These are phyloP conservation scores for Nomada goodeniana DNA, from an alignment of 2,888 invertebrate species.

Conservation along the genomic window DNA sequence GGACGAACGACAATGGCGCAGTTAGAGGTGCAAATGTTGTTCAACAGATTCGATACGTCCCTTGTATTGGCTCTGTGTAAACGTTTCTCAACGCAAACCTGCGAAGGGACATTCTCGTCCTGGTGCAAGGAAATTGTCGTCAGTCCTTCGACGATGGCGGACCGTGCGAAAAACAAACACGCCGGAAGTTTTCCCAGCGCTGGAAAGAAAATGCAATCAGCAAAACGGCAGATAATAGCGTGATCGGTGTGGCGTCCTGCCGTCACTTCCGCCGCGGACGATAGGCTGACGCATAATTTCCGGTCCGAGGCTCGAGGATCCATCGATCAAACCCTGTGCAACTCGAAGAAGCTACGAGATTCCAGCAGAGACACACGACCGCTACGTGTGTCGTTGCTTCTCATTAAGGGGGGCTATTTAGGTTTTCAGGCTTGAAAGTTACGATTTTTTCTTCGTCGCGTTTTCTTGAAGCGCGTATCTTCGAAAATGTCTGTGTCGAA, in stretches of 20 bases:
- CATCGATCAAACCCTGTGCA: conserved; percentile 83
- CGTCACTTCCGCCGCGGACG: conserved; percentile 80
- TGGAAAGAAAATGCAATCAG: conserved; percentile 75
- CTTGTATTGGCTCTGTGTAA: conserved; percentile 5
- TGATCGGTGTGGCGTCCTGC: conserved; percentile 78
- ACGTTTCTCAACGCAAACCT: conserved; percentile 11
- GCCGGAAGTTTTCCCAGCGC: conserved; percentile 56
- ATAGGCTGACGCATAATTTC: conserved; percentile 84
- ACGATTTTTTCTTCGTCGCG: too few relatives aligned
- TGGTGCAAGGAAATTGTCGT: conserved; percentile 52
- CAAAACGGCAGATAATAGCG: conserved; percentile 81
- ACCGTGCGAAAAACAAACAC: conserved; percentile 69
- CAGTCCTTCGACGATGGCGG: conserved; percentile 24
- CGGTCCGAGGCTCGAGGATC: conserved; percentile 80
- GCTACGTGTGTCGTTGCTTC: conserved; percentile 22
- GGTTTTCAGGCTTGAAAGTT: too few relatives aligned
- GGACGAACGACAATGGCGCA: not conserved
- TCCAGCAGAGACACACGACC: conserved; percentile 59
- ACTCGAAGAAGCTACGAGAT: conserved; percentile 64
- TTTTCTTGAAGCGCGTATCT: too few relatives aligned
- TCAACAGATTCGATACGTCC: not conserved
- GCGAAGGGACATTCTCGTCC: not conserved
- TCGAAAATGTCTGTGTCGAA: too few relatives aligned
- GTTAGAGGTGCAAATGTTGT: not conserved
- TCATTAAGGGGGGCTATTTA: not conserved